Evolutionary conservation across 2,797 vertebrate species (phyloP).

Genomic region (Mastacembelus armatus): DNA sequence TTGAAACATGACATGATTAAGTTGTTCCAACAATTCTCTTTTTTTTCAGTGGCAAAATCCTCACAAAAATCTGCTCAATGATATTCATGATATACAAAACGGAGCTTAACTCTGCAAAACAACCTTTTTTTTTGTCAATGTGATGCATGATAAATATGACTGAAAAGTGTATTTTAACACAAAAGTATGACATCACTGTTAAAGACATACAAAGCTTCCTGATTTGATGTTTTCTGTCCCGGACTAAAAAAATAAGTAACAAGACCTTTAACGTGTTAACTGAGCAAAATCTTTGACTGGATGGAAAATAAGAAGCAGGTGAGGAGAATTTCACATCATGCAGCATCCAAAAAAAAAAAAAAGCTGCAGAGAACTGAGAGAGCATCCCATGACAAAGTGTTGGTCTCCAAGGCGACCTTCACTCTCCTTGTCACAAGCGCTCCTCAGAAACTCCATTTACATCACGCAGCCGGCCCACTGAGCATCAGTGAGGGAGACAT

Average conservation of each 20-base stretch:
- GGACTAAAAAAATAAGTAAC: conserved; percentile 3
- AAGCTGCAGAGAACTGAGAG: conserved; percentile 30
- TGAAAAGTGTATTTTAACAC: background rate
- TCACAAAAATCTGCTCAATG: too few species aligned
- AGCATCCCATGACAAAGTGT: conserved; percentile 42
- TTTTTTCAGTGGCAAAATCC: too few species aligned
- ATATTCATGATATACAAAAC: too few species aligned
- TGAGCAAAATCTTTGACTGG: conserved; percentile 1
- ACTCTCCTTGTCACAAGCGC: conserved; percentile 75
- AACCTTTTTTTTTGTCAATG: too few species aligned
- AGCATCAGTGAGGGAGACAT: conserved; percentile 72
- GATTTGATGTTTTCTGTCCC: background rate
- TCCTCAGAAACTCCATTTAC: conserved; percentile 68
- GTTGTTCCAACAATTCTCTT: too few species aligned
- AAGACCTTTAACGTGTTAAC: background rate
- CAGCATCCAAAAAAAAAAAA: too few species aligned
- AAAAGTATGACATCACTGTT: background rate
- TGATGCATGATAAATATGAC: too few species aligned
- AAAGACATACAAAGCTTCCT: background rate
- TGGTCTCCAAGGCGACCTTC: conserved; percentile 68
- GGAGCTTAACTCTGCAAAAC: too few species aligned
- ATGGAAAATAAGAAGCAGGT: conserved; percentile 19
- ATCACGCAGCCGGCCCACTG: conserved; percentile 53
- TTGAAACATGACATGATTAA: too few species aligned
- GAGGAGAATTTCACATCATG: too few species aligned